Evolutionary conservation across 2,797 vertebrate species (phyloP).

Genomic region (Pygocentrus nattereri): DNA sequence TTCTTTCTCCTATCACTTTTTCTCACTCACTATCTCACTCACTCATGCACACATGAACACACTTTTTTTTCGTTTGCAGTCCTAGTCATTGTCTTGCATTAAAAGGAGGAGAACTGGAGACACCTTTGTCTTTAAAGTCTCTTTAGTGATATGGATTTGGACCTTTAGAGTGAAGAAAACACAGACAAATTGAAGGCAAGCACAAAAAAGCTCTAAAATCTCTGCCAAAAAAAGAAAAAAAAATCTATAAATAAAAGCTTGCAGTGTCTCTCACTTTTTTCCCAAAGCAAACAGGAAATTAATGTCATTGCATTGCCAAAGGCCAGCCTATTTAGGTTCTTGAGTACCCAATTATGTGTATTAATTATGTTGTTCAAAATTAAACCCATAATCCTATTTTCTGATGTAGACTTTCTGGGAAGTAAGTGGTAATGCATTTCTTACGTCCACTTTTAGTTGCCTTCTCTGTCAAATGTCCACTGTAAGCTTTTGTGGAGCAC

Average conservation of each 20-base stretch:
- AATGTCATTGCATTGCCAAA: conserved; percentile 45
- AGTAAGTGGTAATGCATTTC: not conserved
- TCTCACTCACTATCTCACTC: conserved; percentile 6
- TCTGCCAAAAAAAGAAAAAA: not conserved
- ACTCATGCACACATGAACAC: conserved; percentile 15
- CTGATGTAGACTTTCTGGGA: not conserved
- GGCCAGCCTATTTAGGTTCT: conserved; percentile 36
- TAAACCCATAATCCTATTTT: conserved; percentile 40
- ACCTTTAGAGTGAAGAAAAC: not conserved
- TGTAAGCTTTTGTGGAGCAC: not conserved
- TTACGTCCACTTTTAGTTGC: not conserved
- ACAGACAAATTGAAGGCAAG: not conserved
- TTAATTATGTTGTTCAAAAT: conserved; percentile 43
- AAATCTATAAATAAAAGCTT: conserved; percentile 35
- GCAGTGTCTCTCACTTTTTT: conserved; percentile 22
- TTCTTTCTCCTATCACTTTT: not conserved
- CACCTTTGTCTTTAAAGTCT: conserved; percentile 2
- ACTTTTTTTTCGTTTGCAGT: not conserved
- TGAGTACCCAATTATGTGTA: conserved; percentile 39
- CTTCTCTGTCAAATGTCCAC: not conserved
- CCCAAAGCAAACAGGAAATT: conserved; percentile 29
- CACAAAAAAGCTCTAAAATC: conserved; percentile 8
- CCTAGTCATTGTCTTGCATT: conserved; percentile 1
- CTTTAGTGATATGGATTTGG: conserved; percentile 25
- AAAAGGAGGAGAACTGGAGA: conserved; percentile 10